Evolutionary conservation across 2,113 vertebrate species (phyloP).

Genomic region (Hepsetus odoe): DNA sequence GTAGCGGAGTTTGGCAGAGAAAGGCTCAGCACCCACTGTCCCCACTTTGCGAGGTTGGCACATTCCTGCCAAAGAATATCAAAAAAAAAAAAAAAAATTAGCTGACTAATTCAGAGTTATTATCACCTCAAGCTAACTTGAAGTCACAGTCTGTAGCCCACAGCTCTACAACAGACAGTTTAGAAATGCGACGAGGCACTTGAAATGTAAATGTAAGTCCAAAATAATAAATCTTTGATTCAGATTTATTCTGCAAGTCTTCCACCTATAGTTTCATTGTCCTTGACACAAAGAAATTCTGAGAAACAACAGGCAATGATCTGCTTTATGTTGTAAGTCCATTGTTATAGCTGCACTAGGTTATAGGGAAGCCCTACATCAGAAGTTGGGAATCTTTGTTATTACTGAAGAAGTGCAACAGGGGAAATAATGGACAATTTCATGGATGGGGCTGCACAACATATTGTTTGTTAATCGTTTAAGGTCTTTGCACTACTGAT

Average conservation of each 20-base stretch:
- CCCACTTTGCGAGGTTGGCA: conserved; percentile 87
- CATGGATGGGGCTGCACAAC: neutral
- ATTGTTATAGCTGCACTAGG: neutral
- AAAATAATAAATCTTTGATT: neutral
- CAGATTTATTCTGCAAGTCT: too few relatives aligned
- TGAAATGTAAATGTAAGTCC: neutral
- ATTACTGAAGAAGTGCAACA: neutral
- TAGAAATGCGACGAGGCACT: neutral
- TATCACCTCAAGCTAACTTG: neutral
- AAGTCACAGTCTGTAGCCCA: neutral
- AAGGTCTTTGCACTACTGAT: neutral
- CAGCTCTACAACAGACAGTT: neutral
- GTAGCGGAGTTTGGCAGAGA: conserved; percentile 93
- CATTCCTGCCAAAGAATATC: conserved; percentile 78
- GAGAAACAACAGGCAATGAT: too few relatives aligned
- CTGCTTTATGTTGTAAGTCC: neutral
- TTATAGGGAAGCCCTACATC: neutral
- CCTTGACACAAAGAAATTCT: too few relatives aligned
- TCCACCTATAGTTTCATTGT: too few relatives aligned
- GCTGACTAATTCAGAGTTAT: neutral
- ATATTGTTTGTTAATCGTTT: neutral
- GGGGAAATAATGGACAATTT: neutral
- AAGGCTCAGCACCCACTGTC: conserved; percentile 90
- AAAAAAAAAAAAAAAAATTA: conserved; percentile 30
- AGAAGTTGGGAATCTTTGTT: neutral